Evolutionary conservation across 1,140 invertebrate species (phyloP).

Genomic region (Anoplolepis gracilipes): DNA sequence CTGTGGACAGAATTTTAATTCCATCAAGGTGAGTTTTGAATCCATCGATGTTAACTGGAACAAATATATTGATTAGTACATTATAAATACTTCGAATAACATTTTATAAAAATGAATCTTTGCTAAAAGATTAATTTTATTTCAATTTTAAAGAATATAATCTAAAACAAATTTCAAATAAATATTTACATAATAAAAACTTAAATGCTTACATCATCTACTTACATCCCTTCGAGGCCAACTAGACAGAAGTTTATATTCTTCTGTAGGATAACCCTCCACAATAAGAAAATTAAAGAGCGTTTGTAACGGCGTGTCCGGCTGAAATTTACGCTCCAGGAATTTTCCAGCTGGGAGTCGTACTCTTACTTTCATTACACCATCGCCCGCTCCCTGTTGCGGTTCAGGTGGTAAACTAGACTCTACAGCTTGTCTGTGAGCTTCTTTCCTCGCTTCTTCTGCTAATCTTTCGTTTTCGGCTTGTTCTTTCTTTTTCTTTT

Average conservation of each 20-base stretch:
- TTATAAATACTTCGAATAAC: slow-evolving; percentile 1
- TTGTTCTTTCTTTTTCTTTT: slow-evolving; percentile 88
- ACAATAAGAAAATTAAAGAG: slow-evolving; percentile 94
- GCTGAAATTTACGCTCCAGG: slow-evolving; percentile 91
- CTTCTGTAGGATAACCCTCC: slow-evolving; percentile 93
- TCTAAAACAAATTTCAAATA: slow-evolving; percentile 44
- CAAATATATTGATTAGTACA: neutral
- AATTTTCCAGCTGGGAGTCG: slow-evolving; percentile 91
- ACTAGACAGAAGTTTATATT: slow-evolving; percentile 96
- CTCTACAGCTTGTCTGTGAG: slow-evolving; percentile 87
- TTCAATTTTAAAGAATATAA: neutral
- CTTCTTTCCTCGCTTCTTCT: slow-evolving; percentile 90
- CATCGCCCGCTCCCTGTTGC: slow-evolving; percentile 85
- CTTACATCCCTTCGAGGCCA: slow-evolving; percentile 97
- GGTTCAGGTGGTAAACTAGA: slow-evolving; percentile 89
- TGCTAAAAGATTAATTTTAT: neutral
- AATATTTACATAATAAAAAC: slow-evolving; percentile 66
- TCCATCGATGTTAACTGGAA: slow-evolving; percentile 94
- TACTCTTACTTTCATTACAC: slow-evolving; percentile 91
- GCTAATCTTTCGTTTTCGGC: slow-evolving; percentile 90
- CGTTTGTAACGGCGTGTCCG: slow-evolving; percentile 89
- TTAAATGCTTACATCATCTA: slow-evolving; percentile 77
- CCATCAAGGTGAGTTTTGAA: slow-evolving; percentile 90
- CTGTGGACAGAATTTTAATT: slow-evolving; percentile 95
- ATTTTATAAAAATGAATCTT: neutral